phyloP scores from a whole-genome alignment of 1,140 invertebrate species.

The Sycophila sp. region DNA sequence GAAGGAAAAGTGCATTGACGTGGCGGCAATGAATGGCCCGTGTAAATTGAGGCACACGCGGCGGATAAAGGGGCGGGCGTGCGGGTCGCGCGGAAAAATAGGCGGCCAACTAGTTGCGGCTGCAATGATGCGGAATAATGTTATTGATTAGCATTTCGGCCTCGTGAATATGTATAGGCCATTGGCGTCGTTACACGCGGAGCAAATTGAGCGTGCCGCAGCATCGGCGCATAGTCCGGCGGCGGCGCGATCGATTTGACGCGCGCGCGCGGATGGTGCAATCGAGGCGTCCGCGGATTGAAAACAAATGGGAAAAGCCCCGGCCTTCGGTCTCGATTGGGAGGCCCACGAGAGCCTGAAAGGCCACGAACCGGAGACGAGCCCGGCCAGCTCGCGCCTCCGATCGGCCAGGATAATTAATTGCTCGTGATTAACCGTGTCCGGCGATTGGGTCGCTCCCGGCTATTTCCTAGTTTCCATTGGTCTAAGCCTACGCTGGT shows the following conservation, averaged over 20 bases:
- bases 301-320: conserved; percentile 18
- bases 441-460: not conserved
- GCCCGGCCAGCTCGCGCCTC: not conserved
- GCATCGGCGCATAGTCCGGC: not conserved
- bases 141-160: conserved; percentile 31
- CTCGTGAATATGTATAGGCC: conserved; percentile 30
- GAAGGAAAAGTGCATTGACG: too few species aligned
- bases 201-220: conserved; percentile 28
- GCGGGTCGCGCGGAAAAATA: not conserved
- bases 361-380: too few species aligned
- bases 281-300: conserved; percentile 19
- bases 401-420: conserved; percentile 30
- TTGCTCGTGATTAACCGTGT: conserved; percentile 27
- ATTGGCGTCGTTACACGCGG: conserved; percentile 7
- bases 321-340: not conserved
- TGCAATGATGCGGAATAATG: conserved; percentile 30
- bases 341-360: not conserved
- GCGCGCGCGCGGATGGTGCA: not conserved
- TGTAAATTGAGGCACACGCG: not conserved
- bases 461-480: conserved; percentile 13
- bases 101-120: not conserved
- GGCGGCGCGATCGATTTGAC: conserved; percentile 26
- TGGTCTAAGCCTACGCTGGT: too few species aligned
- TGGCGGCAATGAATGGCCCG: too few species aligned
- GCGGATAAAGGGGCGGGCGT: not conserved